Evolutionary conservation across 2,888 invertebrate genomes (phyloP).

Genomic region (Plebejus anna): DNA sequence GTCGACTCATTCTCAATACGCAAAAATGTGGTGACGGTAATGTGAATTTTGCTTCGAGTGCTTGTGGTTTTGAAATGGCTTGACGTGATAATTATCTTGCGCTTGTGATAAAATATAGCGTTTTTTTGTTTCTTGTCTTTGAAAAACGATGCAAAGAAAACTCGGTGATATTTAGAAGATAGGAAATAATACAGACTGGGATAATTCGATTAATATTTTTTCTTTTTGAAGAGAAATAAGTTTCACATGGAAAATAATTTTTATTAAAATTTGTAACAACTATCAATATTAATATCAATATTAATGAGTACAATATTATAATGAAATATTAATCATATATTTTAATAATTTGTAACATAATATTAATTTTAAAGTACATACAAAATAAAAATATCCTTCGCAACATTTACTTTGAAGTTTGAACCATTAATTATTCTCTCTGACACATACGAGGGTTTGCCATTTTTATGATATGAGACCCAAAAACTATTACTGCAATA

Average conservation of each 20-base stretch:
- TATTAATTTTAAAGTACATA: no score
- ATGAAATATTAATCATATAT: no score
- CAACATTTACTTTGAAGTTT: slow-evolving; percentile 4
- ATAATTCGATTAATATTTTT: no score
- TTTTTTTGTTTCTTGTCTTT: not conserved
- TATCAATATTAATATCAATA: no score
- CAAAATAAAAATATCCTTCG: not conserved
- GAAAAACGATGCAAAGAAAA: not conserved
- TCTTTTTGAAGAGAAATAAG: no score
- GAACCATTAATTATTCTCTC: not conserved
- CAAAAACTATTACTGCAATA: slow-evolving; percentile 2
- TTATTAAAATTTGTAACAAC: no score
- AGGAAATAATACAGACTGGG: no score
- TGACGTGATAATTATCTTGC: not conserved
- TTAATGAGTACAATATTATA: no score
- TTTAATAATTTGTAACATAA: no score
- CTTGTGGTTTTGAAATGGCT: not conserved
- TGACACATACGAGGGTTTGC: not conserved
- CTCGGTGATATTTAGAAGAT: not conserved
- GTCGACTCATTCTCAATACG: slow-evolving; percentile 17
- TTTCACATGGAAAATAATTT: no score
- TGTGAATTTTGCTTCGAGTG: slow-evolving; percentile 34
- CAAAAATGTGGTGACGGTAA: slow-evolving; percentile 28
- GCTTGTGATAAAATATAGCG: not conserved
- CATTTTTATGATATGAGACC: not conserved